A percentile compares a stretch with the other conserved stretches of the same genome.
These are phyloP conservation scores for Melanotaenia trifasciata DNA, from an alignment of 2,797 vertebrate genomes.

Conservation along the genomic window DNA sequence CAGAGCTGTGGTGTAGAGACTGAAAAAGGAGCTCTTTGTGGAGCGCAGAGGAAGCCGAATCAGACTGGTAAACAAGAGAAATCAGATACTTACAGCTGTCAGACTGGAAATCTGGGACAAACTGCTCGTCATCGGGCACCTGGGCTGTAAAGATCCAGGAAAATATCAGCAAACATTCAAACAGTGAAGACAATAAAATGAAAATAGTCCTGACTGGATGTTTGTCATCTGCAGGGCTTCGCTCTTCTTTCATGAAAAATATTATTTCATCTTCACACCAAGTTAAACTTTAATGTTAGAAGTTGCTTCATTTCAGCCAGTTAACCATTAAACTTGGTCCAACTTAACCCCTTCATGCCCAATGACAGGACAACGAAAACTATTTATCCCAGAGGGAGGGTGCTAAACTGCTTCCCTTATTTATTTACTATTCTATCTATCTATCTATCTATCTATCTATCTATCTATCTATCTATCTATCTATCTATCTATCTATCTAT, in stretches of 20 bases:
- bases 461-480: no score
- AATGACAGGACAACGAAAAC: no score
- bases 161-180: conserved; percentile 30
- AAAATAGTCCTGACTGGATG: background rate
- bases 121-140: conserved; percentile 95
- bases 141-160: conserved; percentile 80
- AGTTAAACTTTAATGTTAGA: conserved; percentile 62
- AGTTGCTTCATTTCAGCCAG: conserved; percentile 16
- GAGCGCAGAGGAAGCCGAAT: background rate
- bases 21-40: background rate
- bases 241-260: conserved; percentile 44
- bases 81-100: conserved; percentile 89
- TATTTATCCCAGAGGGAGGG: no score
- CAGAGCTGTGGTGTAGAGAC: conserved; percentile 37
- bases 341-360: no score
- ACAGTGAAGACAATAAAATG: no score
- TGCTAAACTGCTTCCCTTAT: no score
- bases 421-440: no score
- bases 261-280: conserved; percentile 32
- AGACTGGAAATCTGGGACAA: conserved; percentile 97
- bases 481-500: no score
- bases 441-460: no score
- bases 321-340: no score
- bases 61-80: conserved; percentile 8
- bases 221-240: conserved; percentile 53